These are phyloP conservation scores for Neodiprion pinetum DNA, from an alignment of 1,140 invertebrate species.

Conservation along the genomic window DNA sequence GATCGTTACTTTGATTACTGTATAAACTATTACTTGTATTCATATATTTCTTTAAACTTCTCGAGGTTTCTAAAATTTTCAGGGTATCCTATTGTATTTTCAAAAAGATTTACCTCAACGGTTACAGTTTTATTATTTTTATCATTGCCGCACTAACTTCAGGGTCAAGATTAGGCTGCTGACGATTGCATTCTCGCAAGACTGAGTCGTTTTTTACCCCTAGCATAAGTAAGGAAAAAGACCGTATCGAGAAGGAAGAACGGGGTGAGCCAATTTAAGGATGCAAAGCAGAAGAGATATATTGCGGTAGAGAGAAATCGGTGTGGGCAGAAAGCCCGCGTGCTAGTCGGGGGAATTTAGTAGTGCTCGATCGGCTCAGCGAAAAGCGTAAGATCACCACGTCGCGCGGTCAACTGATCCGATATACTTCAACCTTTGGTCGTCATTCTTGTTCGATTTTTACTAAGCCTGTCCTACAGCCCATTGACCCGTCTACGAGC, in stretches of 20 bases:
- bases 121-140: no score
- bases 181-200: neutral
- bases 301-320: neutral
- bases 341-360: no score
- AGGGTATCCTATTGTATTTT: no score
- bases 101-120: no score
- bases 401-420: neutral
- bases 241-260: neutral
- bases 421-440: slow-evolving; percentile 1
- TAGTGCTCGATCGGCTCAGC: neutral
- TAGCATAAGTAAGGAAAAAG: neutral
- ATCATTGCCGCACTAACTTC: no score
- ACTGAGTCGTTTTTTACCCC: neutral
- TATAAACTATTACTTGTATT: no score
- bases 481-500: slow-evolving; percentile 11
- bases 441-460: slow-evolving; percentile 15
- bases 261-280: neutral
- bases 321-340: no score
- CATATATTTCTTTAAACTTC: no score
- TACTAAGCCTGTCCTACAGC: neutral
- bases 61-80: no score
- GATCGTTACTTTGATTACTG: no score
- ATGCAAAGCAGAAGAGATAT: neutral
- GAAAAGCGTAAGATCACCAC: neutral
- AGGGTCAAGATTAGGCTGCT: no score